Percentiles rank a stretch among this genome's conserved stretches.
Evolutionary conservation across 2,113 vertebrate species (phyloP).

Genomic region (Pardalotus punctatus): DNA sequence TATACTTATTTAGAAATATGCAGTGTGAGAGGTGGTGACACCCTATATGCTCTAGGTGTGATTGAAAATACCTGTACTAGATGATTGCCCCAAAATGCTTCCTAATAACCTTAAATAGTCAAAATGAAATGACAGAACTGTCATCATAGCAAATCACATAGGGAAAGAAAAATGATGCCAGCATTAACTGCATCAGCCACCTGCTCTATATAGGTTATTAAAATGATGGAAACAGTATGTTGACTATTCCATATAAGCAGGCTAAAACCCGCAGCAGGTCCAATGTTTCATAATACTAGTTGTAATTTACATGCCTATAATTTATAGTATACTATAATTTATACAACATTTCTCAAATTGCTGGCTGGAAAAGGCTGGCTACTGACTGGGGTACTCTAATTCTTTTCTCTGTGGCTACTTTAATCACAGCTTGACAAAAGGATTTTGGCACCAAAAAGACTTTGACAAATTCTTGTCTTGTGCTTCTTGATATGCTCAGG

Average conservation of each 20-base stretch:
- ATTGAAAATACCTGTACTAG: neutral
- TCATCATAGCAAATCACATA: slow-evolving; percentile 23
- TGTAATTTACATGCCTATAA: slow-evolving; percentile 11
- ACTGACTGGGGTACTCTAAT: neutral
- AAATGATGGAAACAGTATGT: slow-evolving; percentile 42
- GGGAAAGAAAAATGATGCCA: slow-evolving; percentile 32
- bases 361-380: neutral
- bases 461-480: neutral
- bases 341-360: neutral
- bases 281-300: neutral
- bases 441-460: neutral
- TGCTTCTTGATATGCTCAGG: neutral
- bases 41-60: neutral
- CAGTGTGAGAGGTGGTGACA: neutral
- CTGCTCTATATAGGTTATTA: slow-evolving; percentile 23
- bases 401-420: neutral
- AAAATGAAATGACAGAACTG: neutral
- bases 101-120: slow-evolving; percentile 28
- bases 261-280: neutral
- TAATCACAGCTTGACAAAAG: neutral
- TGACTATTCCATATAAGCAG: neutral
- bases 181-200: slow-evolving; percentile 27
- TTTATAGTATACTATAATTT: neutral
- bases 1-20: neutral
- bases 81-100: slow-evolving; percentile 18